Conservation (phyloP, 1,140 invertebrate genomes). For the Stegodyphus dumicola region DNA sequence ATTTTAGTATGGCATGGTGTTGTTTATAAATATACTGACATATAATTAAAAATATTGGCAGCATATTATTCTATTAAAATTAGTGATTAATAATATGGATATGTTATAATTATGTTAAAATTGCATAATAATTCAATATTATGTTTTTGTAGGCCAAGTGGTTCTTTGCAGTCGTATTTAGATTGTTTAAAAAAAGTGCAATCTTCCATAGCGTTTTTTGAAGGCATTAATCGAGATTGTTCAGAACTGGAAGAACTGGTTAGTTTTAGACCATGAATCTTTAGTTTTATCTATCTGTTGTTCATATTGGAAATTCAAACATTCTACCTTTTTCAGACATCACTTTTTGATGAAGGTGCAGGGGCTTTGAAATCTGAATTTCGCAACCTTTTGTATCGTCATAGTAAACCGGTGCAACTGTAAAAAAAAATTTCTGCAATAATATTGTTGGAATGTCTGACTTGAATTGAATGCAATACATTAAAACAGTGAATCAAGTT, state of each 20-base stretch:
- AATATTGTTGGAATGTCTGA: too few species aligned
- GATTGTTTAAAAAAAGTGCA: slow-evolving; percentile 86
- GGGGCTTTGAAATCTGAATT: slow-evolving; percentile 86
- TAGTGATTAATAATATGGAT: too few species aligned
- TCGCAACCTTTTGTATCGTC: slow-evolving; percentile 83
- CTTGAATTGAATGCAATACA: too few species aligned
- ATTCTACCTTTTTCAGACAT: slow-evolving; percentile 71
- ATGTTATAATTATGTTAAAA: too few species aligned
- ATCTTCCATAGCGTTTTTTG: slow-evolving; percentile 90
- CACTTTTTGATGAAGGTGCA: slow-evolving; percentile 79
- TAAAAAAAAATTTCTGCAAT: too few species aligned
- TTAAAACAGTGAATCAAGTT: too few species aligned
- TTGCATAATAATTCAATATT: too few species aligned
- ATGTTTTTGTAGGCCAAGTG: slow-evolving; percentile 38
- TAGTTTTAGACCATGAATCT: slow-evolving; percentile 61
- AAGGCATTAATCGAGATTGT: slow-evolving; percentile 91
- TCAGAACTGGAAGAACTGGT: slow-evolving; percentile 94
- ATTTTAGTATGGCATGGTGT: too few species aligned
- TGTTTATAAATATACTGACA: too few species aligned
- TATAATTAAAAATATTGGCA: too few species aligned
- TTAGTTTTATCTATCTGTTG: background rate
- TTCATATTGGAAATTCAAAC: background rate
- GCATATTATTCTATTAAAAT: too few species aligned
- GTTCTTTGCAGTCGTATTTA: slow-evolving; percentile 79
- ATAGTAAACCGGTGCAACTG: slow-evolving; percentile 88